These are phyloP conservation scores for Drosophila quinaria DNA, from an alignment of 2,888 invertebrate genomes.

Conservation along the genomic window DNA sequence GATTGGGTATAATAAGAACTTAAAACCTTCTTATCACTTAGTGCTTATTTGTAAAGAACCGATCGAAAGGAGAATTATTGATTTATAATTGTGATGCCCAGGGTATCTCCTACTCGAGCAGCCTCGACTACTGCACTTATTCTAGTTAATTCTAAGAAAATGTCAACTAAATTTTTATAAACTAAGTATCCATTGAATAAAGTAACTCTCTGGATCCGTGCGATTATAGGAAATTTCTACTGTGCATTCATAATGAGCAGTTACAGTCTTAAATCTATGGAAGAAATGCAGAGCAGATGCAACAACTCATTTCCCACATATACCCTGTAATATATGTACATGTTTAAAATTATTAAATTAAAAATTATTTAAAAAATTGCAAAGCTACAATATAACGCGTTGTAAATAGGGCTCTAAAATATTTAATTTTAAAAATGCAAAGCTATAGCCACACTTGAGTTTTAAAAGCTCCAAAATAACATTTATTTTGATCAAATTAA, in stretches of 20 bases:
- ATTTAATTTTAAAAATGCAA: too few relatives aligned
- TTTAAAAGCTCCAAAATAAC: too few relatives aligned
- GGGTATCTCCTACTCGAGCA: background rate
- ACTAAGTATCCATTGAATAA: background rate
- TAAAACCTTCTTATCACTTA: background rate
- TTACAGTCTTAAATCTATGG: background rate
- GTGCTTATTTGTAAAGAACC: background rate
- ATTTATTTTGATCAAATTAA: too few relatives aligned
- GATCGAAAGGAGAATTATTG: too few relatives aligned
- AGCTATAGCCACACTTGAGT: too few relatives aligned
- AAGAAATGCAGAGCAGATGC: background rate
- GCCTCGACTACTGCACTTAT: background rate
- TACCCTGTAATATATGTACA: background rate
- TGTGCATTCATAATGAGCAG: background rate
- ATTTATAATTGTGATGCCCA: too few relatives aligned
- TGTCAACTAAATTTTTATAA: background rate
- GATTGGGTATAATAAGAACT: background rate
- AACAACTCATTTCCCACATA: background rate
- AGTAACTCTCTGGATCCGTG: background rate
- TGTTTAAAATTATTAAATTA: too few relatives aligned
- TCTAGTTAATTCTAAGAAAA: background rate
- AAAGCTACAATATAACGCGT: too few relatives aligned
- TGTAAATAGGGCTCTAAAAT: too few relatives aligned
- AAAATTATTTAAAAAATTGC: too few relatives aligned
- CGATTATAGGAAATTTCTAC: background rate